A percentile compares a stretch with the other conserved stretches of the same genome.
phyloP scores from a whole-genome alignment of 2,797 vertebrate species.

The Enteromius fasciolatus region DNA sequence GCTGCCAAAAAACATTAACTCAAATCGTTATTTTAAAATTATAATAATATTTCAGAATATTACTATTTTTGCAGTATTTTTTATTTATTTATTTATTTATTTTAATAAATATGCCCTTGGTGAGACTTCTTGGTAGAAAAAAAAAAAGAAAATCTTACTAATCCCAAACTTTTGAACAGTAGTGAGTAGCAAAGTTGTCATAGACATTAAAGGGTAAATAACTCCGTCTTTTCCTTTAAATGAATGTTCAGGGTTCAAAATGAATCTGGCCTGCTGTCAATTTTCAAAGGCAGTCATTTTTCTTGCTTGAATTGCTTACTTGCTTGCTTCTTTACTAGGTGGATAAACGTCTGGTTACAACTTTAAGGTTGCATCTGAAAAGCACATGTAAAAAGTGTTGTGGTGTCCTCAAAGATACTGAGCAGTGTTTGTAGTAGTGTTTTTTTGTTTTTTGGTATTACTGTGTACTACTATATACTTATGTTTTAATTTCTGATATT shows the following conservation, averaged over 20 bases:
- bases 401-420: neutral
- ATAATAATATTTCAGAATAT: neutral
- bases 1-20: no score
- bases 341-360: neutral
- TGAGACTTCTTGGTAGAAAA: neutral
- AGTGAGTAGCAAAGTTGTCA: neutral
- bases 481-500: neutral
- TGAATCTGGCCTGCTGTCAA: neutral
- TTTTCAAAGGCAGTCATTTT: neutral
- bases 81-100: neutral
- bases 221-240: neutral
- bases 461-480: neutral
- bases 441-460: neutral
- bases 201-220: neutral
- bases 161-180: neutral
- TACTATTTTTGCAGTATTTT: neutral
- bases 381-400: neutral
- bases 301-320: neutral
- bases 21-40: neutral
- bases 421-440: no score
- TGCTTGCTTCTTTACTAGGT: neutral
- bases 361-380: neutral
- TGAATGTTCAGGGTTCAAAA: slow-evolving; percentile 16
- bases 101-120: neutral
- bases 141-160: neutral